Percentiles rank a stretch among this genome's conserved stretches.
Conservation (phyloP, 2,797 vertebrate species). For the Diceros bicornis region DNA sequence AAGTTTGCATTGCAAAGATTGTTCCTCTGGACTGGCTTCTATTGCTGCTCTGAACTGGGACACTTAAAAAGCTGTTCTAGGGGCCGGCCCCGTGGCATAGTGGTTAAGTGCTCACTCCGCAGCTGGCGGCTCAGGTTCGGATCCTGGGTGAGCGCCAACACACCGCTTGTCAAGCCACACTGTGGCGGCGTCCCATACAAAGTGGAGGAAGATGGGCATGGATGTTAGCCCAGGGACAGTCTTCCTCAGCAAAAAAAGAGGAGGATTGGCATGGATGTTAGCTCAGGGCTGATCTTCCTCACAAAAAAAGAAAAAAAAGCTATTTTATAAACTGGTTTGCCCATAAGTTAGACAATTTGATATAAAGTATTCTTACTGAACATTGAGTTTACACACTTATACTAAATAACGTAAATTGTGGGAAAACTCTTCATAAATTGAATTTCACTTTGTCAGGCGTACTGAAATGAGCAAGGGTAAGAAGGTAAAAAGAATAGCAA, state of each 20-base stretch:
- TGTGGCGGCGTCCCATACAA: too few relatives aligned
- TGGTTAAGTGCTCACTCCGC: too few relatives aligned
- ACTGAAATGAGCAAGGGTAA: neutral
- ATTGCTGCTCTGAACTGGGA: neutral
- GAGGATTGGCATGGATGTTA: too few relatives aligned
- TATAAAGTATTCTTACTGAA: neutral
- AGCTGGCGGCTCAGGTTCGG: too few relatives aligned
- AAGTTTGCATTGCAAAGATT: neutral
- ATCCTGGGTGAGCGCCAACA: too few relatives aligned
- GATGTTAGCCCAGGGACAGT: too few relatives aligned
- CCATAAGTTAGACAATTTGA: neutral
- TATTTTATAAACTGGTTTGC: neutral
- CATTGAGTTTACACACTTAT: neutral
- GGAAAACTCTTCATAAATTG: neutral
- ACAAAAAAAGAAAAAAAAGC: too few relatives aligned
- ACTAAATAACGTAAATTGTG: neutral
- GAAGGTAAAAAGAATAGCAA: neutral
- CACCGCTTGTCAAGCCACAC: too few relatives aligned
- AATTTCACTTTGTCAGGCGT: conserved; percentile 21
- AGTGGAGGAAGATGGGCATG: too few relatives aligned
- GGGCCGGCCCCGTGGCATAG: too few relatives aligned
- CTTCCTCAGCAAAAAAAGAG: too few relatives aligned
- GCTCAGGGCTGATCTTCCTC: too few relatives aligned
- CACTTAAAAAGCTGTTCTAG: neutral
- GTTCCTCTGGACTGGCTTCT: neutral